These are phyloP conservation scores for Dissostichus mawsoni DNA, from an alignment of 2,113 vertebrate genomes.

Conservation along the genomic window DNA sequence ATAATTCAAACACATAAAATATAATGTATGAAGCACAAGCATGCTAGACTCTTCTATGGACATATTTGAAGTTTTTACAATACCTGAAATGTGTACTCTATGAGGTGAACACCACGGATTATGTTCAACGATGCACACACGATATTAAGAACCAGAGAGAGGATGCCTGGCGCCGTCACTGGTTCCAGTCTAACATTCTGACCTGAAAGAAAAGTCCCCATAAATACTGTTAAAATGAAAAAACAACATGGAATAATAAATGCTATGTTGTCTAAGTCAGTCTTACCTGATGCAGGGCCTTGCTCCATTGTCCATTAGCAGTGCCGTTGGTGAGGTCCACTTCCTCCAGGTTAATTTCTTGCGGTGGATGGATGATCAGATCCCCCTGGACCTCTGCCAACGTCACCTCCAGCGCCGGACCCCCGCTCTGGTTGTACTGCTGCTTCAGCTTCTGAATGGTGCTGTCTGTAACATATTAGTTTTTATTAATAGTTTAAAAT, in stretches of 20 bases:
- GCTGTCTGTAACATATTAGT: conserved; percentile 80
- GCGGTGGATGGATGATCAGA: conserved; percentile 84
- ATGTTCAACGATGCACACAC: conserved; percentile 95
- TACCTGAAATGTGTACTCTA: conserved; percentile 95
- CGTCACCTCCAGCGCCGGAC: conserved; percentile 78
- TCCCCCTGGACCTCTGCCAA: conserved; percentile 89
- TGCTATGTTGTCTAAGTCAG: neutral
- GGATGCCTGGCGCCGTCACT: conserved; percentile 90
- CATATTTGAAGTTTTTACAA: neutral
- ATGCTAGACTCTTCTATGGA: neutral
- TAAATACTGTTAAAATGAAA: neutral
- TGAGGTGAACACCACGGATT: conserved; percentile 93
- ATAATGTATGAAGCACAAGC: neutral
- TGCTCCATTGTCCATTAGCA: conserved; percentile 84
- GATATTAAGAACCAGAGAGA: conserved; percentile 95
- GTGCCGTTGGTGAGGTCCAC: conserved; percentile 84
- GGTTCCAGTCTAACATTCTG: conserved; percentile 88
- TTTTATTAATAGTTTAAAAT: too few species aligned
- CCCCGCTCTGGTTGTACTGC: conserved; percentile 85
- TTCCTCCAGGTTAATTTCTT: conserved; percentile 87
- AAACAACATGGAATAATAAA: neutral
- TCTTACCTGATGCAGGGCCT: conserved; percentile 85
- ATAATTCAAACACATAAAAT: neutral
- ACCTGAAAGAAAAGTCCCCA: conserved; percentile 68
- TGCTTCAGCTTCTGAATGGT: conserved; percentile 92